These are phyloP conservation scores for Tetramorium parvispinum DNA, from an alignment of 1,140 invertebrate species.

Conservation along the genomic window DNA sequence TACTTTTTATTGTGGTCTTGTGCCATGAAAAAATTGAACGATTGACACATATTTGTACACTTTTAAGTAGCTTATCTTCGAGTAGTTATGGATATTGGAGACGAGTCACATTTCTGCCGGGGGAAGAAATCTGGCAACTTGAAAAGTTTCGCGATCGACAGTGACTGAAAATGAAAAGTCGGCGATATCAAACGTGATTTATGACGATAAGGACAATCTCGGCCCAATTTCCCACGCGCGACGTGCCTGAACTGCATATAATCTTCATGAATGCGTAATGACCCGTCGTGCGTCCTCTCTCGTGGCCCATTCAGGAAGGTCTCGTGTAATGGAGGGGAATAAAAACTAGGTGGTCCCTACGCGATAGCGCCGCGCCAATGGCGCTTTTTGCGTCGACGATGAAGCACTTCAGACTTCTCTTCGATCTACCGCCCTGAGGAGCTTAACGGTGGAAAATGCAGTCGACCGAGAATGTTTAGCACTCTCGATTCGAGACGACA, in stretches of 20 bases:
- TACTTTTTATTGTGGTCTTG: neutral
- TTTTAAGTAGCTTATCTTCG: neutral
- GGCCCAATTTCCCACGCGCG: constrained; percentile 77
- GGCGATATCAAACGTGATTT: constrained; percentile 77
- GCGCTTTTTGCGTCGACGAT: constrained; percentile 34
- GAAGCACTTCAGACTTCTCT: constrained; percentile 50
- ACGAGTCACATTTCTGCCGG: neutral
- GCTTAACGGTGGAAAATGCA: constrained; percentile 64
- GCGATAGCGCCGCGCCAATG: constrained; percentile 27
- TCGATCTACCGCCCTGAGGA: neutral
- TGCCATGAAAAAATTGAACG: neutral
- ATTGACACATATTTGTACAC: no score
- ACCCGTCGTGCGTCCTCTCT: constrained; percentile 62
- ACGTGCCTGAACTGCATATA: constrained; percentile 79
- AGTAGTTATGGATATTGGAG: neutral
- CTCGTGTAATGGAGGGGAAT: constrained; percentile 67
- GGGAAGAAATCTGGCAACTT: neutral
- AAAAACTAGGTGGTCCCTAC: constrained; percentile 59
- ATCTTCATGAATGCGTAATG: constrained; percentile 82
- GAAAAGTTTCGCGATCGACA: constrained; percentile 8
- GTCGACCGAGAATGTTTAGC: constrained; percentile 58
- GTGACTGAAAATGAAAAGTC: constrained; percentile 50
- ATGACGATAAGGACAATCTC: constrained; percentile 79
- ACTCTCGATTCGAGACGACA: constrained; percentile 6
- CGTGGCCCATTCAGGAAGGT: constrained; percentile 60